A percentile compares a stretch with the other conserved stretches of the same genome.
phyloP scores from a whole-genome alignment of 2,888 invertebrate species.

The Drosophila flavopinicola region DNA sequence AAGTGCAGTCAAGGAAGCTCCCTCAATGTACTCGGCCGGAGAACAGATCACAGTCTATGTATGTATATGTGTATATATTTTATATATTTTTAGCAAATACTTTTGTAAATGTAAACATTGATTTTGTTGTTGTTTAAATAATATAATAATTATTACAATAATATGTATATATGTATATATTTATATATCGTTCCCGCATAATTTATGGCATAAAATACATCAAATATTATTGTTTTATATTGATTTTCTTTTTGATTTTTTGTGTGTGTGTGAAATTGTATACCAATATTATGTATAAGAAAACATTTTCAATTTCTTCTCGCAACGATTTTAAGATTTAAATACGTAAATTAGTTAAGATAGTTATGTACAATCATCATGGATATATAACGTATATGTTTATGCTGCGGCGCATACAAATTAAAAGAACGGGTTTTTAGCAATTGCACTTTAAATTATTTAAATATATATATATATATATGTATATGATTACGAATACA shows the following conservation, averaged over 20 bases:
- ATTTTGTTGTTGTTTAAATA: constrained; percentile 61
- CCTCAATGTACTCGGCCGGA: too few species aligned
- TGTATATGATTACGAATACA: constrained; percentile 50
- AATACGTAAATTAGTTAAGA: constrained; percentile 73
- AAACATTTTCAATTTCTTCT: constrained; percentile 44
- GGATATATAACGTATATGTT: constrained; percentile 34
- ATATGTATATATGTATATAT: constrained; percentile 42
- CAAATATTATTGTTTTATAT: constrained; percentile 49
- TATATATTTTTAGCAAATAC: constrained; percentile 61
- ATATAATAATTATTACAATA: constrained; percentile 58
- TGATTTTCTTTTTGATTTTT: constrained; percentile 16
- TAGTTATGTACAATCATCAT: constrained; percentile 67
- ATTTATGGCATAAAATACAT: constrained; percentile 74
- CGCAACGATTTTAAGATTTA: constrained; percentile 46
- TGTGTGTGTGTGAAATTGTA: constrained; percentile 26
- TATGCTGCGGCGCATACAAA: constrained; percentile 34
- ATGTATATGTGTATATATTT: constrained; percentile 48
- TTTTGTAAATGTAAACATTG: constrained; percentile 74
- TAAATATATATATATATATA: constrained; percentile 39
- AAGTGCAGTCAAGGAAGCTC: too few species aligned
- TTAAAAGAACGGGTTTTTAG: constrained; percentile 37
- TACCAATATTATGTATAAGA: constrained; percentile 61
- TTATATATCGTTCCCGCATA: constrained; percentile 71
- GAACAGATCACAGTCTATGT: neutral
- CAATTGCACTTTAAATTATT: constrained; percentile 66